Conservation (phyloP, 64 coral and sea anemone species). For the Dendronephthya gigantea region DNA sequence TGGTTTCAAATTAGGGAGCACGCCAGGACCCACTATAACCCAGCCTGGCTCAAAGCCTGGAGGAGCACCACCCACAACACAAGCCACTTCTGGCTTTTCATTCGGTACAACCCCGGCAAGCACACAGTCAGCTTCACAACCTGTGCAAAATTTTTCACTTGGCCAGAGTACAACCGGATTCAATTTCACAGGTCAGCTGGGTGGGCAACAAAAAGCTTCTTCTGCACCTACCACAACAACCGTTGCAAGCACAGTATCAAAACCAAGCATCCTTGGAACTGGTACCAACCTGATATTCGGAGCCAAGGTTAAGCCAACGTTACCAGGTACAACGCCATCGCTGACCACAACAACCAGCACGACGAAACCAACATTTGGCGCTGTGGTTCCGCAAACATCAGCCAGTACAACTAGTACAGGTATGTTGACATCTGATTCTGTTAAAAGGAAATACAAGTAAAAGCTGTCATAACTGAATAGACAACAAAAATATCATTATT, state of each 20-base stretch:
- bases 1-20: background rate
- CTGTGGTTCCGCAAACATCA: background rate
- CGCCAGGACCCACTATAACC: background rate
- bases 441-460: too few relatives aligned
- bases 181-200: background rate
- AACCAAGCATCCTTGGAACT: background rate
- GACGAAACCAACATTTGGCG: background rate
- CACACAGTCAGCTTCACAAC: background rate
- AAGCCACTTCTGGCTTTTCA: background rate
- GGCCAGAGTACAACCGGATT: background rate
- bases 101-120: background rate
- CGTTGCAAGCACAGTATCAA: background rate
- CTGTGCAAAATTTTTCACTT: background rate
- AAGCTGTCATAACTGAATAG: too few relatives aligned
- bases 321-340: background rate
- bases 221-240: background rate
- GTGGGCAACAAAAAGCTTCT: background rate
- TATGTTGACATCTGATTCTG: background rate
- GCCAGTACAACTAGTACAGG: background rate
- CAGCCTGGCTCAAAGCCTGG: background rate
- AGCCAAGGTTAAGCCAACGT: background rate
- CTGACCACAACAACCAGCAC: background rate
- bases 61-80: background rate
- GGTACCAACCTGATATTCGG: slow-evolving; percentile 9
- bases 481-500: too few relatives aligned